phyloP scores from a whole-genome alignment of 2,888 invertebrate species.

The Drosophila austrosaltans region DNA sequence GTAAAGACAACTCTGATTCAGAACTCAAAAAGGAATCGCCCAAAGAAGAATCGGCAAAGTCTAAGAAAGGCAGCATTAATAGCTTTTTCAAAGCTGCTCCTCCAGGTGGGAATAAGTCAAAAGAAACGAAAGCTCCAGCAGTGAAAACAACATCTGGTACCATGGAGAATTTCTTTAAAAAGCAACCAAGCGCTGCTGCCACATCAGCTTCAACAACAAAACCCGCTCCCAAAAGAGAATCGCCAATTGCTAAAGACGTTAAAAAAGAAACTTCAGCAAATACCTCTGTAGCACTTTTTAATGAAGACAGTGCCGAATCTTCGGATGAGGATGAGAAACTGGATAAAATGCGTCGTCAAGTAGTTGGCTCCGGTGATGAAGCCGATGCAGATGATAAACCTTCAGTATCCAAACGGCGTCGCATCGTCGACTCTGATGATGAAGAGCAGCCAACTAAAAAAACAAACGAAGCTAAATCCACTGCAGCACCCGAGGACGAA shows the following conservation, averaged over 20 bases:
- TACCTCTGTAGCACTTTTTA: slow-evolving; percentile 76
- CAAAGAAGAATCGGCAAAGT: slow-evolving; percentile 41
- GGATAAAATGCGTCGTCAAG: slow-evolving; percentile 73
- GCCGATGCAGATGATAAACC: slow-evolving; percentile 43
- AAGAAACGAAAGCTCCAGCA: slow-evolving; percentile 52
- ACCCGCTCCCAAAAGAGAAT: slow-evolving; percentile 8
- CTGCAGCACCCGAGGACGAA: slow-evolving; percentile 46
- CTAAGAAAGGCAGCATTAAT: slow-evolving; percentile 71
- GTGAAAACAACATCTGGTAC: slow-evolving; percentile 43
- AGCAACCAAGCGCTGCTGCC: slow-evolving; percentile 39
- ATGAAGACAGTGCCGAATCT: slow-evolving; percentile 67
- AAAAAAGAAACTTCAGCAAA: slow-evolving; percentile 55
- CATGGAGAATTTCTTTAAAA: slow-evolving; percentile 66
- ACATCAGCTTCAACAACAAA: slow-evolving; percentile 38
- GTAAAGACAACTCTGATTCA: slow-evolving; percentile 25
- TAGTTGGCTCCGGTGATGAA: slow-evolving; percentile 67
- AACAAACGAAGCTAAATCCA: slow-evolving; percentile 49
- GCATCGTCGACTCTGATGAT: slow-evolving; percentile 80
- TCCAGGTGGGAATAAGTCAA: slow-evolving; percentile 46
- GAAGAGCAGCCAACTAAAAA: slow-evolving; percentile 72
- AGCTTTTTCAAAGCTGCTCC: slow-evolving; percentile 68
- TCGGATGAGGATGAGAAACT: slow-evolving; percentile 81
- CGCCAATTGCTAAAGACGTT: not conserved
- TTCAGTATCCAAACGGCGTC: slow-evolving; percentile 69
- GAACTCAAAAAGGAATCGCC: slow-evolving; percentile 54